Percentiles rank a stretch among this genome's conserved stretches.
Evolutionary conservation across 2,113 vertebrate genomes (phyloP).

Genomic region (Passer montanus): DNA sequence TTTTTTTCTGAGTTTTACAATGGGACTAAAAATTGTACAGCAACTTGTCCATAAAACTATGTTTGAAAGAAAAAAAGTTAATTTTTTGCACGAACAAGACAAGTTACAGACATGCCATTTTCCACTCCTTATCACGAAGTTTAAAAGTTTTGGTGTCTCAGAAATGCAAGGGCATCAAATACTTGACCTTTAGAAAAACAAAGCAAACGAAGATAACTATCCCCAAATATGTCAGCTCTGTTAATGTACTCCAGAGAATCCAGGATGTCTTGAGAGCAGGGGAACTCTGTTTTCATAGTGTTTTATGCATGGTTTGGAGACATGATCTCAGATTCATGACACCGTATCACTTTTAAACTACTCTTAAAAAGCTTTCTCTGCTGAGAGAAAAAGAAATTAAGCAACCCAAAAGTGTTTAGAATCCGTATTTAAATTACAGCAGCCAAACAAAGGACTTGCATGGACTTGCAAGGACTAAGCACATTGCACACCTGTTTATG

Average conservation of each 20-base stretch:
- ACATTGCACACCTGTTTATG: not conserved
- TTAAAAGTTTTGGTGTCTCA: conserved; percentile 22
- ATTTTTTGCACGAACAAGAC: not conserved
- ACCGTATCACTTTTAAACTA: not conserved
- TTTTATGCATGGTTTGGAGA: conserved; percentile 1
- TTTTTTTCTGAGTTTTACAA: not conserved
- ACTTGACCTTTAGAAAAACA: not conserved
- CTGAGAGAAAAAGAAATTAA: not conserved
- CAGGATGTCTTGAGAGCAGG: not conserved
- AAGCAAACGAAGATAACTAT: not conserved
- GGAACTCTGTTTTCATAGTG: not conserved
- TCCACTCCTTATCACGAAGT: not conserved
- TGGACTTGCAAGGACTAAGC: no score
- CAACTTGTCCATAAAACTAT: not conserved
- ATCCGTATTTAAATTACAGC: not conserved
- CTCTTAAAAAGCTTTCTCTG: not conserved
- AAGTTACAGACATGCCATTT: not conserved
- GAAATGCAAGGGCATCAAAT: conserved; percentile 40
- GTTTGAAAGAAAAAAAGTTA: not conserved
- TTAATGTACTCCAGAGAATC: not conserved
- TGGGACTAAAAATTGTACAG: not conserved
- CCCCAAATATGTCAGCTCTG: not conserved
- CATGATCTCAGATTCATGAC: not conserved
- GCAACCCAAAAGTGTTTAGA: not conserved
- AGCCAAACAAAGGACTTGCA: not conserved